These are phyloP conservation scores for Argyrosomus regius DNA, from an alignment of 2,797 vertebrate species.

Conservation along the genomic window DNA sequence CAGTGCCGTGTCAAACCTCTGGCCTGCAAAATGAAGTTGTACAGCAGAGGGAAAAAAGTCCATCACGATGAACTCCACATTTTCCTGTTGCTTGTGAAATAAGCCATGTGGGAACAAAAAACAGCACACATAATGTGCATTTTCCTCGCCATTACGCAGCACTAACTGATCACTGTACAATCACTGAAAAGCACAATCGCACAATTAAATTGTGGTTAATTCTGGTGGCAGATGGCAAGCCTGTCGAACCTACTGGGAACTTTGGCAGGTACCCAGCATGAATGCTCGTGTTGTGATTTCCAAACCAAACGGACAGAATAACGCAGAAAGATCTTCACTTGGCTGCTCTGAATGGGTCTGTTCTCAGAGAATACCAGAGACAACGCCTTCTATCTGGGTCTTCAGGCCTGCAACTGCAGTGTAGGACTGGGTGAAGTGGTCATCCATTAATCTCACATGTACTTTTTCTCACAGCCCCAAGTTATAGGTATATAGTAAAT, in stretches of 20 bases:
- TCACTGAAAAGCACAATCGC: background rate
- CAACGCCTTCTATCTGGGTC: background rate
- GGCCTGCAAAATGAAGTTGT: background rate
- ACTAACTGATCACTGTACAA: background rate
- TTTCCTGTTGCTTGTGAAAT: background rate
- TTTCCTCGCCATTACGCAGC: background rate
- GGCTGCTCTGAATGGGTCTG: background rate
- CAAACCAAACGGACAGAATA: background rate
- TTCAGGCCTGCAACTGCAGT: background rate
- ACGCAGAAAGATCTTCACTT: background rate
- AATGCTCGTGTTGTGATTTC: constrained; percentile 31
- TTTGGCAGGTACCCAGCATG: constrained; percentile 27
- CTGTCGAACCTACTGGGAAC: constrained; percentile 16
- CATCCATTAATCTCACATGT: too few relatives aligned
- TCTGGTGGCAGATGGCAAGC: constrained; percentile 46
- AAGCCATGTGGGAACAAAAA: background rate
- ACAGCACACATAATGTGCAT: background rate
- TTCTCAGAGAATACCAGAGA: background rate
- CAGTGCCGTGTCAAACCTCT: constrained; percentile 5
- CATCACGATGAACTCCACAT: background rate
- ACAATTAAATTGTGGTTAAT: constrained; percentile 27
- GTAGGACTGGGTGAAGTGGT: background rate
- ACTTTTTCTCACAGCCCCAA: background rate
- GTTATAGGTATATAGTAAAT: too few relatives aligned
- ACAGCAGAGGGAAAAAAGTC: background rate